These are phyloP conservation scores for Tenebrio molitor DNA, from an alignment of 1,140 invertebrate genomes.

Conservation along the genomic window DNA sequence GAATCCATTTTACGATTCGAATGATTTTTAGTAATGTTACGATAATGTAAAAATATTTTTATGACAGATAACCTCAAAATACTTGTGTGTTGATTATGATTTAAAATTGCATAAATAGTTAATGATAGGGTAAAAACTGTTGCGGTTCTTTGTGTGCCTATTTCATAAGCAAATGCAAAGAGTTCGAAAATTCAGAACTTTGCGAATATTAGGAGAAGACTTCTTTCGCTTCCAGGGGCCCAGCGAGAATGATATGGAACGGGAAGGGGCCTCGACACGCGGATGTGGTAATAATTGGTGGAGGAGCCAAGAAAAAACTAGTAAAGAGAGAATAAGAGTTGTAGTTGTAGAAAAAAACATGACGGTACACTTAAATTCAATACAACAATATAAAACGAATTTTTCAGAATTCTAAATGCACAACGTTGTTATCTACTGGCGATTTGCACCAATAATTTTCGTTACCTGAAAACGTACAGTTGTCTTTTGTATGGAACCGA, in stretches of 20 bases:
- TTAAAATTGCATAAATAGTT: too few species aligned
- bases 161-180: conserved; percentile 4
- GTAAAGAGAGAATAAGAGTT: conserved; percentile 76
- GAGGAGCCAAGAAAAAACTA: conserved; percentile 81
- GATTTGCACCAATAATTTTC: conserved; percentile 95
- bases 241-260: conserved; percentile 35
- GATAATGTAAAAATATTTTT: too few species aligned
- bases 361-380: conserved; percentile 71
- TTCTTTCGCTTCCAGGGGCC: conserved; percentile 56
- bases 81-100: too few species aligned
- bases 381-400: conserved; percentile 47
- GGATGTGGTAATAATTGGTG: conserved; percentile 93
- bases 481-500: conserved; percentile 92
- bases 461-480: conserved; percentile 91
- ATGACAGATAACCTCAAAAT: too few species aligned
- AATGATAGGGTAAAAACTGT: too few species aligned
- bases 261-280: conserved; percentile 68
- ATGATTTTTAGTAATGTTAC: too few species aligned
- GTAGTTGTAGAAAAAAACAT: conserved; percentile 92
- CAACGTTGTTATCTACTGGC: conserved; percentile 86
- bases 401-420: conserved; percentile 81
- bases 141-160: too few species aligned
- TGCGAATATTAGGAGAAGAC: conserved; percentile 65
- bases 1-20: too few species aligned
- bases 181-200: conserved; percentile 65